Base-by-base conservation (phyloP, 1,140 invertebrate species). In the Penaeus japonicus region DNA sequence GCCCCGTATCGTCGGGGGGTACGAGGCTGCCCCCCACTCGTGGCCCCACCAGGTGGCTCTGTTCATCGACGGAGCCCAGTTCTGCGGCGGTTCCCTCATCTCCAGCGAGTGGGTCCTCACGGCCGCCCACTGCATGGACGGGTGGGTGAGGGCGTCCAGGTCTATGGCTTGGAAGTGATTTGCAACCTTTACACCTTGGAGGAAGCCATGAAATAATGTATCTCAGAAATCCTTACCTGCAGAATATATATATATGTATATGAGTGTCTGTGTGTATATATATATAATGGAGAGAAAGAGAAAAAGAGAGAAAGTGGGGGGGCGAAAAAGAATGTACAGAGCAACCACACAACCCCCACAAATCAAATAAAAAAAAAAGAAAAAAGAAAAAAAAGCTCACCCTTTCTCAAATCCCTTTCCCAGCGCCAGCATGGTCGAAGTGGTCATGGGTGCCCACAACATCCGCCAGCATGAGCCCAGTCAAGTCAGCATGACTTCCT, bases 381-480 rank as follows among this genome's bases (percentile, higher is more conserved):
- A n/a, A n/a, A n/a, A n/a, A n/a, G n/a, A n/a, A n/a, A n/a, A n/a
- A n/a, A n/a, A n/a, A n/a, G n/a, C 53, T 24, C 24, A 27, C 27
- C 17, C 59, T 24, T 55, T 30, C 15, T 5, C 27, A 55, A 7
- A 22, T 18, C 10, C 22, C 32, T 15, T 54, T 57, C 53, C 30
- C 73, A 81, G 78, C 62, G 85, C 78, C n/a, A 22, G 39, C n/a
- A 59, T 22, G 17, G 27, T 65, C 12, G 90, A 93, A 30, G 92
- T 94, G 1, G 92, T 93, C 53, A 89, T 94, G 5, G 94, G 94
- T 0, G 93, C 93, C 54, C 93, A 94, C 85, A 93, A 93, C 84
- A 92, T 94, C 57, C 92, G 92, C 77, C 92, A 92, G 53, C 91
- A 92, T 90, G 91, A 92, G 93, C n/a, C 24, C 39, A 18, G 30